phyloP scores from a whole-genome alignment of 2,113 vertebrate species.

The Tylochromis polylepis region DNA sequence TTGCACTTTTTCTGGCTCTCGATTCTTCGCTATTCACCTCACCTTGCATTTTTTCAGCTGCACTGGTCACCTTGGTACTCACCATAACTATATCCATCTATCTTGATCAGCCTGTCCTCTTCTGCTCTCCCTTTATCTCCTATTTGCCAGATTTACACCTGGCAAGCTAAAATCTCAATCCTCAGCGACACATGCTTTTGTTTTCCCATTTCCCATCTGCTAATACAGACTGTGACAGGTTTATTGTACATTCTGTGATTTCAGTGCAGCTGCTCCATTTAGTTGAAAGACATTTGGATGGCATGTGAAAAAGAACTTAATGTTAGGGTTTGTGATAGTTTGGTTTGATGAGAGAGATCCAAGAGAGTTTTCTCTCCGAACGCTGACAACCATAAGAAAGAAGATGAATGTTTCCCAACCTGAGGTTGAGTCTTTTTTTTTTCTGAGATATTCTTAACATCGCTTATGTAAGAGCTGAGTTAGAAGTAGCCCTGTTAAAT shows the following conservation, averaged over 20 bases:
- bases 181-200: conserved; percentile 28
- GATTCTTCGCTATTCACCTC: conserved; percentile 17
- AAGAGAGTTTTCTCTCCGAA: conserved; percentile 21
- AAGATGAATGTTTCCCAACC: conserved; percentile 52
- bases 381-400: conserved; percentile 56
- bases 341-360: conserved; percentile 36
- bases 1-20: conserved; percentile 4
- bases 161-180: background rate
- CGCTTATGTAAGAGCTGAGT: conserved; percentile 41
- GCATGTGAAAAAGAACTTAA: conserved; percentile 9
- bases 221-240: conserved; percentile 31
- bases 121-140: background rate
- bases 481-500: conserved; percentile 7
- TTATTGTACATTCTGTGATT: conserved; percentile 22
- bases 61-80: conserved; percentile 30
- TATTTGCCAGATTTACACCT: conserved; percentile 28
- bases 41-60: conserved; percentile 8
- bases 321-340: conserved; percentile 23
- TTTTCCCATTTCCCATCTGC: background rate
- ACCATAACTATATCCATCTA: conserved; percentile 14
- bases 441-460: conserved; percentile 51
- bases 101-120: background rate
- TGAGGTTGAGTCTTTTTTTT: conserved; percentile 43
- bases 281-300: conserved; percentile 11
- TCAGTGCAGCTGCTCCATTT: conserved; percentile 6